Percentiles rank a stretch among this genome's conserved stretches.
These are phyloP conservation scores for Clistopyga incitator DNA, from an alignment of 2,888 invertebrate genomes.

Conservation along the genomic window DNA sequence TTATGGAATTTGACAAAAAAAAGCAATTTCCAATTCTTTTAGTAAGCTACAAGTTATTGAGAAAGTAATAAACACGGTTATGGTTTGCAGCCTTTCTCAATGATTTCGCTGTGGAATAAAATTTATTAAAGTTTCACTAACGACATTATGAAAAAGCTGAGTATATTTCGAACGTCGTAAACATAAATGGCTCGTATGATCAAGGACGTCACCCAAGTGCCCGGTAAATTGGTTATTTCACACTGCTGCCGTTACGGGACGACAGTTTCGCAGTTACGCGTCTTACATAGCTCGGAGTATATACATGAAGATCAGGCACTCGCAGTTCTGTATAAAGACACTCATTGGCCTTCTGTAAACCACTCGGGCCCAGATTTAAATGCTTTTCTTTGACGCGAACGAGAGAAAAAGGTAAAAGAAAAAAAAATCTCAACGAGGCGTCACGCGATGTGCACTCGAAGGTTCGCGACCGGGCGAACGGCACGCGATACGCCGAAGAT, in stretches of 20 bases:
- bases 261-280: background rate
- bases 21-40: too few relatives aligned
- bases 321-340: conserved; percentile 36
- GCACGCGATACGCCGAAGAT: conserved; percentile 70
- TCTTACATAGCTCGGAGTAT: background rate
- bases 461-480: conserved; percentile 44
- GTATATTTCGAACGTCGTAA: background rate
- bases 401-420: conserved; percentile 50
- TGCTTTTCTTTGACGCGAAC: conserved; percentile 41
- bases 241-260: background rate
- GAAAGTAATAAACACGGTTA: too few relatives aligned
- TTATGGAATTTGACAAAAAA: too few relatives aligned
- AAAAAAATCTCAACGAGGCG: conserved; percentile 66
- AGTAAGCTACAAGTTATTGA: too few relatives aligned
- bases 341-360: conserved; percentile 28
- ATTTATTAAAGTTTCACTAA: background rate
- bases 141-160: background rate
- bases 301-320: background rate
- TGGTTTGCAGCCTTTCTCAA: too few relatives aligned
- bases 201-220: background rate
- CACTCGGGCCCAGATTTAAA: conserved; percentile 61
- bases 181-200: background rate
- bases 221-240: conserved; percentile 3
- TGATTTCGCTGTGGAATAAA: too few relatives aligned
- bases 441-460: conserved; percentile 65